phyloP scores from a whole-genome alignment of 2,113 vertebrate genomes.

The Apeltes quadracus region DNA sequence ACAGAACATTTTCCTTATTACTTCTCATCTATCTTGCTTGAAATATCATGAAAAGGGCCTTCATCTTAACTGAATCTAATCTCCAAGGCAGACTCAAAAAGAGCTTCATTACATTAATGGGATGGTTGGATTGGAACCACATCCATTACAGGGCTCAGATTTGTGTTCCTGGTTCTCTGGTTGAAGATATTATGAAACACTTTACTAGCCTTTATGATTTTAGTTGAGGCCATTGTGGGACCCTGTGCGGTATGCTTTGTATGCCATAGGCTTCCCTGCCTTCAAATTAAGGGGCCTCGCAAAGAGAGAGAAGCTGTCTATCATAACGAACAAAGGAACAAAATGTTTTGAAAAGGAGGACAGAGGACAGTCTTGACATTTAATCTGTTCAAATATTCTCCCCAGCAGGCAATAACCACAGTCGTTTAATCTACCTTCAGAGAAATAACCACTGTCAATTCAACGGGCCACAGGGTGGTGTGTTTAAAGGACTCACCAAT shows the following conservation, averaged over 20 bases:
- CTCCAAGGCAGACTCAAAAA: constrained; percentile 45
- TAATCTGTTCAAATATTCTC: constrained; percentile 79
- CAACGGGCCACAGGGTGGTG: constrained; percentile 38
- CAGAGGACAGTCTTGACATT: constrained; percentile 76
- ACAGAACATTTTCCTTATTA: constrained; percentile 18
- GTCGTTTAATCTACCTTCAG: constrained; percentile 57
- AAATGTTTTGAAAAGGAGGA: constrained; percentile 73
- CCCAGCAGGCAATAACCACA: constrained; percentile 69
- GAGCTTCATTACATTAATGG: constrained; percentile 44
- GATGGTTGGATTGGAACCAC: constrained; percentile 49
- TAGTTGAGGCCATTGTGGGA: constrained; percentile 61
- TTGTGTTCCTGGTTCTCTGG: constrained; percentile 54
- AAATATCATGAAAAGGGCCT: constrained; percentile 48
- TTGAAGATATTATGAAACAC: constrained; percentile 63
- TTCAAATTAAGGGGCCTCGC: constrained; percentile 75
- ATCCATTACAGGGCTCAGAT: constrained; percentile 61
- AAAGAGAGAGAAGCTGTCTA: constrained; percentile 81
- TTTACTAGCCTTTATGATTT: constrained; percentile 62
- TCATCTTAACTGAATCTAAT: constrained; percentile 63
- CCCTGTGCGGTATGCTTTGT: constrained; percentile 76
- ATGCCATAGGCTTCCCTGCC: constrained; percentile 66
- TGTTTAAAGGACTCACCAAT: constrained; percentile 29
- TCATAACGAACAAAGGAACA: constrained; percentile 80
- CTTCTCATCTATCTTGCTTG: constrained; percentile 32
- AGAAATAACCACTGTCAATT: constrained; percentile 65